These are phyloP conservation scores for Hylia prasina DNA, from an alignment of 2,113 vertebrate species.

Conservation along the genomic window DNA sequence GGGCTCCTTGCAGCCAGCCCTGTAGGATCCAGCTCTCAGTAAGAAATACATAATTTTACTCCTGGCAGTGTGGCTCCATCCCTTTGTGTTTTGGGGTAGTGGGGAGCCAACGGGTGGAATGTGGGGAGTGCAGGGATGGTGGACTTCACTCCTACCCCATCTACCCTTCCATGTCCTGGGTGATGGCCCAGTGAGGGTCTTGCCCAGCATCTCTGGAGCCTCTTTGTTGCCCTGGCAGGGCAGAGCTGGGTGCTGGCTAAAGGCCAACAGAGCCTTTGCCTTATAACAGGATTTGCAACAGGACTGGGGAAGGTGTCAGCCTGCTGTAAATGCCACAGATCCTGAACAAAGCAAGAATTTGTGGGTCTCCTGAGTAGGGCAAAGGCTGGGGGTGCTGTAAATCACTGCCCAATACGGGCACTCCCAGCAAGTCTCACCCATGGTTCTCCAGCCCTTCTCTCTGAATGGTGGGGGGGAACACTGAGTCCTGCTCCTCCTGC, in stretches of 20 bases:
- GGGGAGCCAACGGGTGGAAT: accelerated
- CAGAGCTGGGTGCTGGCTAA: background rate
- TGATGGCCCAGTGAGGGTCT: background rate
- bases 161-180: background rate
- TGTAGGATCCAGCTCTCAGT: background rate
- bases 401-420: background rate
- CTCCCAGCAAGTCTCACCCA: background rate
- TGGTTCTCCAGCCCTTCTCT: background rate
- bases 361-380: background rate
- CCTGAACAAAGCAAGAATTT: background rate
- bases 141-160: background rate
- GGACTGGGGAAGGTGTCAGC: background rate
- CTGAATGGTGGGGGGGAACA: accelerated
- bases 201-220: background rate
- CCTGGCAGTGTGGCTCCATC: background rate
- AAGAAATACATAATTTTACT: slow-evolving; percentile 27
- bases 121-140: background rate
- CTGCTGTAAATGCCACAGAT: background rate
- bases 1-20: background rate
- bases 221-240: accelerated
- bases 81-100: background rate
- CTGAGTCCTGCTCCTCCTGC: background rate
- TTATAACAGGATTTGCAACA: background rate
- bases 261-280: background rate
- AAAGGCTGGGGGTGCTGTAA: background rate